Base-by-base conservation (phyloP, 2,888 invertebrate genomes). In the Mesorhabditis sp. region DNA sequence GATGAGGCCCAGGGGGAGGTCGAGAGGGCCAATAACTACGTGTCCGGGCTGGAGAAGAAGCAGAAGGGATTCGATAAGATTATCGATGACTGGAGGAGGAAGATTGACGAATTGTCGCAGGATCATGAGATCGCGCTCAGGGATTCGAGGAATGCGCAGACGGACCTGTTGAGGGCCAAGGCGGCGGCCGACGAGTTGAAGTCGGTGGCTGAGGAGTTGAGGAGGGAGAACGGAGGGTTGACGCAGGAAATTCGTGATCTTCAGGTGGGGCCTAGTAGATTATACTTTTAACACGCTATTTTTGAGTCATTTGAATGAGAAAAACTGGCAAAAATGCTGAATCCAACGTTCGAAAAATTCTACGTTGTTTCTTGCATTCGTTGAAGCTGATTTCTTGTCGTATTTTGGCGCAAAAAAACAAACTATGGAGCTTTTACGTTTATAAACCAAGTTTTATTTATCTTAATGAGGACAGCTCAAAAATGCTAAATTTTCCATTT, bases 61-160 rank as follows among this genome's bases (percentile, higher is more conserved):
- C 96, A 97, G 90, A 95, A 96, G 90, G 94, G 94, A 82, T 97
- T 98, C 90, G 97, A 98, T 91, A 75, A 67, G 90, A 95, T 95
- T 90, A 93, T 97, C 87, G 92, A 93, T 83, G 97, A 98, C 92
- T 98, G 97, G 97, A 95, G 97, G 89, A 92, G 94, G 89, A 97
- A 96, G 91, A 87, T 93, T 86, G 94, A 95, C 86, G 96, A 96
- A 88, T 91, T 95, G 85, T 93, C 94, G 78, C 93, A 93, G 85
- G 97, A 97, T 88, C 91, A 97, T 76, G 97, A 98, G 87, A 95
- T 95, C 86, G 94, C 94, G 88, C 96, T 97, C 89, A 95, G 95
- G 90, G 97, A 98, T 89, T 94, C 95, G 91, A 92, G 97, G 89
- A 95, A 95, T 91, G 95, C 95, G 90, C 95, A 95, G 88, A 96